Conservation (phyloP, 2,113 vertebrate species). For the Cryptomyrus ogoouensis region DNA sequence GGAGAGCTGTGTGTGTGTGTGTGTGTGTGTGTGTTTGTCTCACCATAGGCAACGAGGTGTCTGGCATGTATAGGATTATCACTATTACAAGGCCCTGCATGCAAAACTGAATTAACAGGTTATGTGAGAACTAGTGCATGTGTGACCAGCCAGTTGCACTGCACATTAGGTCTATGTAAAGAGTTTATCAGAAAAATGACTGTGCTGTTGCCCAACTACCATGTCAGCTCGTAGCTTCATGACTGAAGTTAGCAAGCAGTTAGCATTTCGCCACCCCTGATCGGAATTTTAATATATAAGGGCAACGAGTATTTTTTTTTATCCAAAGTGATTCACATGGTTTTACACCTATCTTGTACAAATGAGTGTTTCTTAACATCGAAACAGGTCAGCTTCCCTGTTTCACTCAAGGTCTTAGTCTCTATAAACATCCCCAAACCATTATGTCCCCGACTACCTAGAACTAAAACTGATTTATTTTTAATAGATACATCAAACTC, state of each 20-base stretch:
- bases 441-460: background rate
- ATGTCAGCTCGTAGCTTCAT: background rate
- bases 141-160: background rate
- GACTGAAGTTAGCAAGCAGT: background rate
- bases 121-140: background rate
- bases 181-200: background rate
- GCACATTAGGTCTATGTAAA: background rate
- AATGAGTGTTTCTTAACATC: background rate
- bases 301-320: background rate
- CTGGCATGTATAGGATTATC: conserved; percentile 10
- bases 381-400: background rate
- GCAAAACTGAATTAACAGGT: background rate
- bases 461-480: background rate
- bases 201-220: background rate
- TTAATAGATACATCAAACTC: background rate
- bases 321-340: background rate
- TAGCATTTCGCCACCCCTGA: background rate
- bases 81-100: background rate
- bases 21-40: conserved; percentile 20
- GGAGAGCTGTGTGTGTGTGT: conserved; percentile 23
- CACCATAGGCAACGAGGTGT: conserved; percentile 33
- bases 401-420: background rate
- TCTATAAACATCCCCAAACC: background rate
- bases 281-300: background rate
- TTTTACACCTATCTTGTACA: background rate